A percentile compares a stretch with the other conserved stretches of the same genome.
These are phyloP conservation scores for Barbus barbus DNA, from an alignment of 2,113 vertebrate genomes.

Conservation along the genomic window DNA sequence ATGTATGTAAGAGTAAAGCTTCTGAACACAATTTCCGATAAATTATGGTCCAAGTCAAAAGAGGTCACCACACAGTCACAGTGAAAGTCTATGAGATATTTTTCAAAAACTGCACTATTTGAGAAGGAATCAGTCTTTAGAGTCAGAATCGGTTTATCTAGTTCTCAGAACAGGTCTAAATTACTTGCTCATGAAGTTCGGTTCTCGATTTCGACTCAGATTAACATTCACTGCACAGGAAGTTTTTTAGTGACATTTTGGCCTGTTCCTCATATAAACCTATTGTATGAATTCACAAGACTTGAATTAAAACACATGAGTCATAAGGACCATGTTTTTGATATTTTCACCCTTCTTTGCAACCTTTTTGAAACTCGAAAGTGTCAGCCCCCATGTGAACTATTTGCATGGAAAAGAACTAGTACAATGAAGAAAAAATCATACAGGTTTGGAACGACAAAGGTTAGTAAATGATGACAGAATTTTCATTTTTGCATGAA, in stretches of 20 bases:
- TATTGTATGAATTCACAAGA: background rate
- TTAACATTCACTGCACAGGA: background rate
- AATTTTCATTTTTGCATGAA: background rate
- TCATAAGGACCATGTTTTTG: conserved; percentile 8
- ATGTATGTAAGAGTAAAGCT: background rate
- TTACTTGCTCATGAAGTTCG: background rate
- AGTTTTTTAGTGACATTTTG: background rate
- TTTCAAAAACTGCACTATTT: too few relatives aligned
- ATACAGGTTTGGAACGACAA: background rate
- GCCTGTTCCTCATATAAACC: background rate
- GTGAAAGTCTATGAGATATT: background rate
- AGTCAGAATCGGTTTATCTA: background rate
- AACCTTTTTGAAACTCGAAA: background rate
- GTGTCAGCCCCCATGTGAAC: background rate
- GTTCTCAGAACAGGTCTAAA: background rate
- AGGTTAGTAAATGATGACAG: background rate
- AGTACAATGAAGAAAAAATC: background rate
- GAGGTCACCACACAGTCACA: background rate
- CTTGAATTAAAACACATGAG: background rate
- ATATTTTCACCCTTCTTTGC: background rate
- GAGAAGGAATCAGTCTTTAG: background rate
- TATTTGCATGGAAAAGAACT: background rate
- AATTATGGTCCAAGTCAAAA: background rate
- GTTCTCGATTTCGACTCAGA: background rate
- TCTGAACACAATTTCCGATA: background rate